Conservation (phyloP, 2,113 vertebrate species). For the Austrofundulus limnaeus region DNA sequence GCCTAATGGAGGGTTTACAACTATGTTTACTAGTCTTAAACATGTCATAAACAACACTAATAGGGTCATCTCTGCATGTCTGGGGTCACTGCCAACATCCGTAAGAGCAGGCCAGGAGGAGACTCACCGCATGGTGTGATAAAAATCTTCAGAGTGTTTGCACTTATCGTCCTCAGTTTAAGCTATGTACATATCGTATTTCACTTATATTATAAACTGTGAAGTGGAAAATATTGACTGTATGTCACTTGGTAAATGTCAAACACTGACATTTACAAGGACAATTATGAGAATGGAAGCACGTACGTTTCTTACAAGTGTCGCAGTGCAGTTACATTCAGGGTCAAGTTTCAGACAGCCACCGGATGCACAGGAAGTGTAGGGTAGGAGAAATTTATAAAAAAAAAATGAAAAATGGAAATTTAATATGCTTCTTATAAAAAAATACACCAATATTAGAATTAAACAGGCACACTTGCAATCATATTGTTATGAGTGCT, state of each 20-base stretch:
- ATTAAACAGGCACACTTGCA: not conserved
- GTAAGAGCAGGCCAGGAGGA: slow-evolving; percentile 29
- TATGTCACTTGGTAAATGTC: slow-evolving; percentile 63
- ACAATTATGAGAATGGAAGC: slow-evolving; percentile 61
- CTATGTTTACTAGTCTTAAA: slow-evolving; percentile 70
- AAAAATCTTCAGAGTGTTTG: slow-evolving; percentile 52
- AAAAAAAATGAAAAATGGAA: slow-evolving; percentile 1
- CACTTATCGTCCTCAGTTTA: slow-evolving; percentile 56
- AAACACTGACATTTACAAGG: slow-evolving; percentile 68
- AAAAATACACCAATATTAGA: slow-evolving; percentile 2
- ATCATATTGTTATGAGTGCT: not conserved
- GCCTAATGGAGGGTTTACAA: slow-evolving; percentile 73
- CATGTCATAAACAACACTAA: slow-evolving; percentile 71
- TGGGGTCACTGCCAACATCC: slow-evolving; percentile 65
- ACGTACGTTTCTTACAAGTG: slow-evolving; percentile 41
- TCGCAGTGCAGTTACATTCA: slow-evolving; percentile 40
- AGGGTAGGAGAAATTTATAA: not conserved
- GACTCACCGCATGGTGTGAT: slow-evolving; percentile 39
- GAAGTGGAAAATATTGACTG: slow-evolving; percentile 56
- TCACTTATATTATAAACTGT: slow-evolving; percentile 48
- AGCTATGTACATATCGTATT: slow-evolving; percentile 51
- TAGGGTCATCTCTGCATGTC: slow-evolving; percentile 72
- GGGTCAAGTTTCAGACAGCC: slow-evolving; percentile 55
- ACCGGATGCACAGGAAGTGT: not conserved
- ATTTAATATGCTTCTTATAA: slow-evolving; percentile 15